phyloP scores from a whole-genome alignment of 2,888 invertebrate genomes.

The Andricus curvator region DNA sequence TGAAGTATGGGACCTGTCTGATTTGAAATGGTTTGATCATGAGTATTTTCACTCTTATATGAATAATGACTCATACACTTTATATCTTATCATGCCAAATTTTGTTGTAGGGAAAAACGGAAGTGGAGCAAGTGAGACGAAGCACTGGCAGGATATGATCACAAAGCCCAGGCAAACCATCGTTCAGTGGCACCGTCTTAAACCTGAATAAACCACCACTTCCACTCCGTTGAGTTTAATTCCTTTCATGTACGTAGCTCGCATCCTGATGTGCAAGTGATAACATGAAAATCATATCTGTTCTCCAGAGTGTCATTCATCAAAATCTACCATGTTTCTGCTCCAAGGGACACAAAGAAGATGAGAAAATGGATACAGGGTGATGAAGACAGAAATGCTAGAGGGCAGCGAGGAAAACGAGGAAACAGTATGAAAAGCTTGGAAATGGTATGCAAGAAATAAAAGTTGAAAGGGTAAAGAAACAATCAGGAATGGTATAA shows the following conservation, averaged over 20 bases:
- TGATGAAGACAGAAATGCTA: conserved; percentile 25
- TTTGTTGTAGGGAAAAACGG: conserved; percentile 89
- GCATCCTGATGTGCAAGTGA: conserved; percentile 11
- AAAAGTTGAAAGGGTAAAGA: too few relatives aligned
- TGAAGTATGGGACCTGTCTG: too few relatives aligned
- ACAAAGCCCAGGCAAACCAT: conserved; percentile 97
- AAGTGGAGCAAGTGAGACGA: conserved; percentile 96
- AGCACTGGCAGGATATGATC: conserved; percentile 99
- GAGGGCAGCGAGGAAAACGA: not conserved
- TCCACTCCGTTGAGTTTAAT: conserved; percentile 12
- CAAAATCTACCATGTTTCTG: conserved; percentile 31
- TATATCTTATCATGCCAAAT: conserved; percentile 19
- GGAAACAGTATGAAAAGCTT: not conserved
- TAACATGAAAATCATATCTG: conserved; percentile 29
- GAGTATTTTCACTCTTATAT: not conserved
- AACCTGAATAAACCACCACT: conserved; percentile 87
- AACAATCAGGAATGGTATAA: not conserved
- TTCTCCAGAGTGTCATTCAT: conserved; percentile 21
- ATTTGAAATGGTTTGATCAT: too few relatives aligned
- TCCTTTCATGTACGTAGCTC: conserved; percentile 20
- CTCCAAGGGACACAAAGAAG: conserved; percentile 17
- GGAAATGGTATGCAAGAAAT: conserved; percentile 10
- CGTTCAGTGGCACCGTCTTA: conserved; percentile 98
- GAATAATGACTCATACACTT: not conserved
- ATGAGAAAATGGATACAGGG: conserved; percentile 38